These are phyloP conservation scores for Stercorarius parasiticus DNA, from an alignment of 2,113 vertebrate species.

Conservation along the genomic window DNA sequence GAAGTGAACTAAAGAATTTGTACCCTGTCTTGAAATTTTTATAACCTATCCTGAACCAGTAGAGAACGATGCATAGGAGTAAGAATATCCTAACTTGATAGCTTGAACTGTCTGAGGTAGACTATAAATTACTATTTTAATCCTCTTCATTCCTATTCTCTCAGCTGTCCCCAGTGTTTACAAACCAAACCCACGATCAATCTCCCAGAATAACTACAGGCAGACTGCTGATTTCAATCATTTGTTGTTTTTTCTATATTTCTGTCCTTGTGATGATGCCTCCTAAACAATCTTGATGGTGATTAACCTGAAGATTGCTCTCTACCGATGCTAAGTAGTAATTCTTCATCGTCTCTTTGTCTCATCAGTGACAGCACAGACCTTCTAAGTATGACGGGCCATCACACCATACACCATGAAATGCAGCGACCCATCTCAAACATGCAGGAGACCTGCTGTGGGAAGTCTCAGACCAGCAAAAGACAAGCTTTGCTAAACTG, in stretches of 20 bases:
- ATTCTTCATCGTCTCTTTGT: neutral
- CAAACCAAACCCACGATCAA: neutral
- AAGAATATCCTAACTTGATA: neutral
- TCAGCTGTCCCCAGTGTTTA: neutral
- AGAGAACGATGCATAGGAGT: neutral
- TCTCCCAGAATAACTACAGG: neutral
- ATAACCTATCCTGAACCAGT: neutral
- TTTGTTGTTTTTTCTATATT: neutral
- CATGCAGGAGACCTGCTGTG: neutral
- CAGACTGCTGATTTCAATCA: neutral
- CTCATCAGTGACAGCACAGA: neutral
- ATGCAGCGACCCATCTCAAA: neutral
- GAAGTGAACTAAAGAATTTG: neutral
- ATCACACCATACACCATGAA: neutral
- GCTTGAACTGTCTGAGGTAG: neutral
- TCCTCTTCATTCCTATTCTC: neutral
- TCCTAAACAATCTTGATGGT: neutral
- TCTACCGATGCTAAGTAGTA: neutral
- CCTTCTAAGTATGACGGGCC: neutral
- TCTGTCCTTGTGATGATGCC: neutral
- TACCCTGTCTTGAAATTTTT: neutral
- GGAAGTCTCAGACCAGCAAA: neutral
- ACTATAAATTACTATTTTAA: neutral
- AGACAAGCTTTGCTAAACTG: neutral
- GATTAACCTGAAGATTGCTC: neutral